Evolutionary conservation across 2,888 invertebrate species (phyloP).

Genomic region (Drosophila eohydei): DNA sequence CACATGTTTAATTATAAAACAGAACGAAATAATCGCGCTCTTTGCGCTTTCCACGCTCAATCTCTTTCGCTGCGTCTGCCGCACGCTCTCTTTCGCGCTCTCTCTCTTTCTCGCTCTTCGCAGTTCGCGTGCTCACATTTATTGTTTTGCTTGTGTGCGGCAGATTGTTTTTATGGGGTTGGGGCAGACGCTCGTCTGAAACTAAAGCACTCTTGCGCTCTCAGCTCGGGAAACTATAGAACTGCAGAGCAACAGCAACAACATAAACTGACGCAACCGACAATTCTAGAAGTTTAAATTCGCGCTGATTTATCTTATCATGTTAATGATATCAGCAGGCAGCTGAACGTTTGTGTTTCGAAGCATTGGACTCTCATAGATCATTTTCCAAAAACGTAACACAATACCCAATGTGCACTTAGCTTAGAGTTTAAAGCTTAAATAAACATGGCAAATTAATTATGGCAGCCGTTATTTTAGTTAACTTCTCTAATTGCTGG

Average conservation of each 20-base stretch:
- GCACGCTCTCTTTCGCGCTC: conserved; percentile 3
- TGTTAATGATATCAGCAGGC: conserved; percentile 39
- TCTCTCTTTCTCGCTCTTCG: conserved; percentile 4
- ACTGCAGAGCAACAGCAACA: conserved; percentile 53
- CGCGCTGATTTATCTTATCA: conserved; percentile 64
- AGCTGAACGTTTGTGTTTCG: conserved; percentile 12
- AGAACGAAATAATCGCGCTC: conserved; percentile 52
- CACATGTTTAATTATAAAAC: conserved; percentile 81
- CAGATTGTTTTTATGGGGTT: conserved; percentile 13
- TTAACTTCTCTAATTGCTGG: neutral
- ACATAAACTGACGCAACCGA: conserved; percentile 48
- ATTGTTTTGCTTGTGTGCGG: conserved; percentile 26
- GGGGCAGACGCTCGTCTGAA: conserved; percentile 3
- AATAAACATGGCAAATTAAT: conserved; percentile 11
- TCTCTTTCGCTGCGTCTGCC: conserved; percentile 12
- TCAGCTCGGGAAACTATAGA: conserved; percentile 65
- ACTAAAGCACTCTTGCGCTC: conserved; percentile 24
- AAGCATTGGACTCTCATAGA: conserved; percentile 26
- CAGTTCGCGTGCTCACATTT: conserved; percentile 23
- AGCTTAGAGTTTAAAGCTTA: conserved; percentile 5
- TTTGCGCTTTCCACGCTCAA: conserved; percentile 28
- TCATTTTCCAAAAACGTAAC: conserved; percentile 15
- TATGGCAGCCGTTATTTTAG: neutral
- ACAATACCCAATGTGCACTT: conserved; percentile 21
- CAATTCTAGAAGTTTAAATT: conserved; percentile 30